Percentiles rank a stretch among this genome's conserved stretches.
phyloP scores from a whole-genome alignment of 2,888 invertebrate genomes.

The Diabrotica balteata region DNA sequence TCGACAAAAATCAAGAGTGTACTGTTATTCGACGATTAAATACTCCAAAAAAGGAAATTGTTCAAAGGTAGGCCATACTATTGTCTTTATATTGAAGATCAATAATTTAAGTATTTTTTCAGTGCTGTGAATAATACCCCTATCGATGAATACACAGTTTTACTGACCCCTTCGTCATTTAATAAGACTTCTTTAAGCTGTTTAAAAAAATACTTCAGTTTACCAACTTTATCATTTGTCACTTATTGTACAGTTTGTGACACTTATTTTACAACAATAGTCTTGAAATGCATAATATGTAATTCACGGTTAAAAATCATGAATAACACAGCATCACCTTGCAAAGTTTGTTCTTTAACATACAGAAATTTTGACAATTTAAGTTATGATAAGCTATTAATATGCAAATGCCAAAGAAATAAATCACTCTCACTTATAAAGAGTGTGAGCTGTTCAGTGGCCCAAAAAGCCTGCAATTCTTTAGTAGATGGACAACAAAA shows the following conservation, averaged over 20 bases:
- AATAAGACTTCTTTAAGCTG: slow-evolving; percentile 34
- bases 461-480: slow-evolving; percentile 52
- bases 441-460: slow-evolving; percentile 57
- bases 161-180: slow-evolving; percentile 31
- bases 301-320: slow-evolving; percentile 51
- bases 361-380: slow-evolving; percentile 53
- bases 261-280: slow-evolving; percentile 36
- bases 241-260: slow-evolving; percentile 42
- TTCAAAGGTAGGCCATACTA: slow-evolving; percentile 40
- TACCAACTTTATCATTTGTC: slow-evolving; percentile 37
- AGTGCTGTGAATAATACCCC: slow-evolving; percentile 43
- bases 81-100: slow-evolving; percentile 44
- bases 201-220: slow-evolving; percentile 41
- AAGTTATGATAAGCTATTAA: slow-evolving; percentile 49
- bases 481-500: slow-evolving; percentile 50
- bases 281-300: slow-evolving; percentile 52
- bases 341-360: slow-evolving; percentile 57
- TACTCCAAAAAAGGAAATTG: slow-evolving; percentile 40
- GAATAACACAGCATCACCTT: slow-evolving; percentile 56
- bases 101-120: slow-evolving; percentile 45
- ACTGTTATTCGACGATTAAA: slow-evolving; percentile 55
- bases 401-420: slow-evolving; percentile 54
- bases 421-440: slow-evolving; percentile 55
- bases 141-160: slow-evolving; percentile 50
- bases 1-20: slow-evolving; percentile 50